A percentile compares a stretch with the other conserved stretches of the same genome.
phyloP scores from a whole-genome alignment of 2,797 vertebrate genomes.

The Kryptopterus vitreolus region DNA sequence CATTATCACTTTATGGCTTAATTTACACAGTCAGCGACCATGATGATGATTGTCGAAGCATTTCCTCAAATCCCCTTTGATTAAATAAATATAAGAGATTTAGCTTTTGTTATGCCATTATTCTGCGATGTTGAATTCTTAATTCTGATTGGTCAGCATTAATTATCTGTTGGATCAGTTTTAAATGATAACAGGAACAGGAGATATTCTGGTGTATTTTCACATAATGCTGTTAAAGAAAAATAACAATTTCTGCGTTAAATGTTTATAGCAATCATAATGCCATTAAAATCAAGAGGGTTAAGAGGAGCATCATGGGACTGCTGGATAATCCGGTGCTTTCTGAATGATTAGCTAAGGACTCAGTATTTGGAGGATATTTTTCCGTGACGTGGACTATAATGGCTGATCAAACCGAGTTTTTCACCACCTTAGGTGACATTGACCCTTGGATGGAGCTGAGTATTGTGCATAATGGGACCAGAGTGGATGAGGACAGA shows the following conservation, averaged over 20 bases:
- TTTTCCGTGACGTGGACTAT: background rate
- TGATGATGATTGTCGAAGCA: background rate
- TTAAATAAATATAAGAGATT: background rate
- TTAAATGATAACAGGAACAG: background rate
- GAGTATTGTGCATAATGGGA: conserved; percentile 70
- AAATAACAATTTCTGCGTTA: too few relatives aligned
- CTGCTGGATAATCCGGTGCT: background rate
- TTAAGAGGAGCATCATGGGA: background rate
- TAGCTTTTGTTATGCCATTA: too few relatives aligned
- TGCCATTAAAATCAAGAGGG: background rate
- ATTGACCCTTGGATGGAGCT: conserved; percentile 84
- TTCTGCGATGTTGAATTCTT: background rate
- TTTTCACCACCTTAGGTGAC: conserved; percentile 66
- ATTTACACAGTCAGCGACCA: background rate
- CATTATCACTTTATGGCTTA: background rate
- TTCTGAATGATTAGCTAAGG: background rate
- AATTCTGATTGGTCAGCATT: background rate
- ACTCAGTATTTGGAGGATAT: background rate
- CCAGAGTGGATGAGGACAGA: conserved; percentile 51
- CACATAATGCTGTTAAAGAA: background rate
- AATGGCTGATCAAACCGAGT: background rate
- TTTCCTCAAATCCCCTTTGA: background rate
- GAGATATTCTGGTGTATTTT: too few relatives aligned
- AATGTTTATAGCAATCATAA: background rate
- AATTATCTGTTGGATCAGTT: background rate